Conservation (phyloP, 2,113 vertebrate genomes). For the Felis catus region DNA sequence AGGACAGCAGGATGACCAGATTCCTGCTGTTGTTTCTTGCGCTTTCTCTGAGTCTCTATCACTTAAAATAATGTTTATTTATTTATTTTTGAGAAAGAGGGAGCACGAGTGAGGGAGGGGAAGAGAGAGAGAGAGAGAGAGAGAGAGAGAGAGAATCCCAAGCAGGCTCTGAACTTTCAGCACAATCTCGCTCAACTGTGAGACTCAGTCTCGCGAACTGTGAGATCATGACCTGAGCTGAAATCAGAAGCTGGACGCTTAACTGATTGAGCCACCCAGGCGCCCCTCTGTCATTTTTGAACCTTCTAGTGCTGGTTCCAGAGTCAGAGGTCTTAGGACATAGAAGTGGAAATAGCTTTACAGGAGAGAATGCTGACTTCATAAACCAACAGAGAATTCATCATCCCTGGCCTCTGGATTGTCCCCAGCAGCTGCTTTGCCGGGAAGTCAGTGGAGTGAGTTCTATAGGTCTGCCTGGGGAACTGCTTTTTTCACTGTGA, state of each 20-base stretch:
- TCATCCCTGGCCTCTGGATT: neutral
- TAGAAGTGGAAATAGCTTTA: neutral
- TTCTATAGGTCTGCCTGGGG: neutral
- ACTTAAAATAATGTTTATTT: neutral
- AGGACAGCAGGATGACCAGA: neutral
- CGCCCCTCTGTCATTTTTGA: neutral
- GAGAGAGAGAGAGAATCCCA: no score
- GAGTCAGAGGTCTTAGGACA: neutral
- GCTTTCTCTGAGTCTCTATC: neutral
- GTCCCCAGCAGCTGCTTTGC: neutral
- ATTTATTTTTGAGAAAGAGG: no score
- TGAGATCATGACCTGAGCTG: no score
- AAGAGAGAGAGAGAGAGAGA: no score
- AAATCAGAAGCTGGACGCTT: no score
- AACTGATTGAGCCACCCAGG: no score
- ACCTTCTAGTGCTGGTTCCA: conserved; percentile 21
- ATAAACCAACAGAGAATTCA: neutral
- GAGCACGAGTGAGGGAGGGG: no score
- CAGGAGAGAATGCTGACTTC: neutral
- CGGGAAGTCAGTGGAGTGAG: neutral
- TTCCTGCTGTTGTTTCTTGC: neutral
- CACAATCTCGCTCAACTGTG: no score
- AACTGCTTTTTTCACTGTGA: neutral
- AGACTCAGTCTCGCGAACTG: no score
- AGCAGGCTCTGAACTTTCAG: no score